These are phyloP conservation scores for Clarias platycephalus DNA, from an alignment of 2,797 vertebrate genomes.

Conservation along the genomic window DNA sequence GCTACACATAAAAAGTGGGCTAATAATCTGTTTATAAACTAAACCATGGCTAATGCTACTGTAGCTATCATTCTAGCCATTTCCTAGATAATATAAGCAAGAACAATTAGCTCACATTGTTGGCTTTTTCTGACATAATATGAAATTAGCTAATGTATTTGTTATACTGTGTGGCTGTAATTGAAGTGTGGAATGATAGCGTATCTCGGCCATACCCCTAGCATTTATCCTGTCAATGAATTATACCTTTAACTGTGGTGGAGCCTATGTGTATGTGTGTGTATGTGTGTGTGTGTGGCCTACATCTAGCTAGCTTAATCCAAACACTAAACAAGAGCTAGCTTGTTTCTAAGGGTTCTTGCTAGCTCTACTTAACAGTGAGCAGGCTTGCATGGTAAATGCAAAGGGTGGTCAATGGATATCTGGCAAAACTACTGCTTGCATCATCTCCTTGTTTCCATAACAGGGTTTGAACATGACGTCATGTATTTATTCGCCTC, in stretches of 20 bases:
- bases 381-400: not conserved
- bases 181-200: not conserved
- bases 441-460: conserved; percentile 48
- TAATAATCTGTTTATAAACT: not conserved
- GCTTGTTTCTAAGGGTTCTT: not conserved
- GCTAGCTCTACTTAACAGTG: not conserved
- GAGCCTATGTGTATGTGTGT: not conserved
- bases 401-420: not conserved
- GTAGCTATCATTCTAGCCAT: not conserved
- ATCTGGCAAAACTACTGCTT: not conserved
- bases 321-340: not conserved
- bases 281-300: not conserved
- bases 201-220: not conserved
- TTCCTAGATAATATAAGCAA: not conserved
- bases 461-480: conserved; percentile 53
- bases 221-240: not conserved
- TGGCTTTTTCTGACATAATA: not conserved
- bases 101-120: not conserved
- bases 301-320: not conserved
- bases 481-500: conserved; percentile 55
- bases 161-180: not conserved
- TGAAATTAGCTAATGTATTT: not conserved
- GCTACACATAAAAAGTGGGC: not conserved
- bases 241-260: not conserved
- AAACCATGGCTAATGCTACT: not conserved